Conservation (phyloP, 1,140 invertebrate genomes). For the Lethocerus indicus region DNA sequence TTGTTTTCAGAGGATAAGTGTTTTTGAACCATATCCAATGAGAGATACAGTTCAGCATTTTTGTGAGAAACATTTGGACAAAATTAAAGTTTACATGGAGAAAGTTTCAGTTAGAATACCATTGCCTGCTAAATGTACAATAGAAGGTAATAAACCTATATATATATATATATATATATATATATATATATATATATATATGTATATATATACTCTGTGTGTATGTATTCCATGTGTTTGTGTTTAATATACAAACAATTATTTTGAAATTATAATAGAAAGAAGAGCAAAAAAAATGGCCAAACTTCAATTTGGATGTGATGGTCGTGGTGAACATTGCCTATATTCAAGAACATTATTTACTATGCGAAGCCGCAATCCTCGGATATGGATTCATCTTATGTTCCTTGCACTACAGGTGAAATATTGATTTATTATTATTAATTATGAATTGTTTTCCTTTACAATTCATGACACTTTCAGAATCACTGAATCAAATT, state of each 20-base stretch:
- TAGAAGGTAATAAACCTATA: constrained; percentile 49
- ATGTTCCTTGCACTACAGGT: constrained; percentile 86
- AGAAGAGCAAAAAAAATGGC: constrained; percentile 68
- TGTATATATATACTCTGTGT: not conserved
- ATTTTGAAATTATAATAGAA: constrained; percentile 33
- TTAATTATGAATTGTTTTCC: not conserved
- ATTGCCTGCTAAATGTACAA: constrained; percentile 77
- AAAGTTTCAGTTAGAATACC: constrained; percentile 68
- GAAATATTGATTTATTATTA: constrained; percentile 11
- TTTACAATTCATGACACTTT: no score
- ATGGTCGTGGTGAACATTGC: constrained; percentile 68
- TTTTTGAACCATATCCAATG: constrained; percentile 75
- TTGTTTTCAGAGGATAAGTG: constrained; percentile 48
- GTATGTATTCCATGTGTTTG: not conserved
- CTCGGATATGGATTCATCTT: constrained; percentile 83
- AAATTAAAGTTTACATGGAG: constrained; percentile 80
- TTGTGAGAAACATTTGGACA: constrained; percentile 83
- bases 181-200: not conserved
- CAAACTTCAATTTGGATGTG: constrained; percentile 78
- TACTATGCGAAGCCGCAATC: constrained; percentile 68
- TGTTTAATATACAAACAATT: not conserved
- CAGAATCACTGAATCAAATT: no score
- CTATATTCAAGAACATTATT: constrained; percentile 76
- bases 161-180: not conserved
- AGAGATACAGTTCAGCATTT: constrained; percentile 83